Evolutionary conservation across 1,140 invertebrate genomes (phyloP), one percentile per base, ranked within the genome.

Genomic region (Ericerus pela): DNA sequence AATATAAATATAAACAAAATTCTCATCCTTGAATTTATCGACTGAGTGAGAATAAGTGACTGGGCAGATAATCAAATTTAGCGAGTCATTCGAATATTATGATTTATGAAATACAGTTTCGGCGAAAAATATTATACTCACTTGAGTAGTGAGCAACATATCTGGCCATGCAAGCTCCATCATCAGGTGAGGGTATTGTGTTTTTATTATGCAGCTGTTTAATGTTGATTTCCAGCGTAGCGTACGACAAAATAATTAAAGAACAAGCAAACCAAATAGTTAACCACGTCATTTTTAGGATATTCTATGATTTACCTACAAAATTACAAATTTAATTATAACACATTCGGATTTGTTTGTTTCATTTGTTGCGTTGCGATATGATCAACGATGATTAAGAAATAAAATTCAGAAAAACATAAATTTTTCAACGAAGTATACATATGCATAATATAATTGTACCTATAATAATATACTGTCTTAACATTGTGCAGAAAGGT

Each of bases 111-210:
- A 38, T 54, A 54, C 16, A 37, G 33, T 53, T 5, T 36, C 4
- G 28, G 16, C 53, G 11, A 33, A n/a, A 22, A 38, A 22, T 27
- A 55, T 37, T 38, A 31, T 58, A 30, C 53, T 64, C 68, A 74
- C 74, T 67, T 55, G 71, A 68, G 60, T 71, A 66, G 63, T 73
- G 72, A 4, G 76, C 73, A 59, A 77, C 69, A 55, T 71, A 77
- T 61, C 75, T 63, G 5, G 72, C 74, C 70, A 76, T 74, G 56
- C 68, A 65, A 1, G 70, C 72, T 10, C 66, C 68, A 53, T 74
- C 51, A 54, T 69, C 61, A 20, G 64, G 65, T 6, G 71, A 69
- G 27, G 72, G 73, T 27, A 47, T 16, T 2, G 4, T 22, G 26
- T 20, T 14, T 24, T 47, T 47, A 22, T 14, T 47, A 10, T 47